Conservation (phyloP, 2,113 vertebrate species). For the Aspidoscelis tigris region DNA sequence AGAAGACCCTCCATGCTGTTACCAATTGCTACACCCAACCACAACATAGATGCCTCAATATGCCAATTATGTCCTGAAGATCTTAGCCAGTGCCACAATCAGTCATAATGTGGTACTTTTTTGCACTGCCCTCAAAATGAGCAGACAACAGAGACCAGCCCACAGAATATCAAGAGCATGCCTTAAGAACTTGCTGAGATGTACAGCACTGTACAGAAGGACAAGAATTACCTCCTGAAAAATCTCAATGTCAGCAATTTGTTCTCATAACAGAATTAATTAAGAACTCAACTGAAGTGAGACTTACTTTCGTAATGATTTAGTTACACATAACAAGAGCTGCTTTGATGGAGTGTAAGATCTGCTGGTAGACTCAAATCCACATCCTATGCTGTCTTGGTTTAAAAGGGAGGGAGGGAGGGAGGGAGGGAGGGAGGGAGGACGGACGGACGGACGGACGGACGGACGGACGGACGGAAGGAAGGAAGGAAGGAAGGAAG, state of each 20-base stretch:
- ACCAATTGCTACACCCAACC: not conserved
- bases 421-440: too few species aligned
- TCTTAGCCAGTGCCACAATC: not conserved
- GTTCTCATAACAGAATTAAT: constrained; percentile 41
- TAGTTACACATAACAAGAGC: constrained; percentile 49
- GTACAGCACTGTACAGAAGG: constrained; percentile 6
- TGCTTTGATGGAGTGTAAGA: constrained; percentile 44
- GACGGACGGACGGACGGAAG: not conserved
- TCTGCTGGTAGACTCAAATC: constrained; percentile 49
- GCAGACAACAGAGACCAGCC: not conserved
- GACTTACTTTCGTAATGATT: constrained; percentile 61
- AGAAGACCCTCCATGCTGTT: not conserved
- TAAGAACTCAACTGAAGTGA: constrained; percentile 34
- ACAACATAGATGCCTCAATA: not conserved
- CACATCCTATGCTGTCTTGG: constrained; percentile 42
- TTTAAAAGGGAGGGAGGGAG: constrained; percentile 30
- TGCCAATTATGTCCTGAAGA: not conserved
- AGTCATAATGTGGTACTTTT: not conserved
- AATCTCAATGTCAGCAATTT: constrained; percentile 14
- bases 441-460: too few species aligned
- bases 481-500: not conserved
- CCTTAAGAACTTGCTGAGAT: not conserved
- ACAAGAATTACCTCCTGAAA: constrained; percentile 4
- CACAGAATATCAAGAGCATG: not conserved
- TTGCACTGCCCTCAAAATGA: too few species aligned